These are phyloP conservation scores for Mesorhabditis spiculigera DNA, from an alignment of 2,888 invertebrate species.

Conservation along the genomic window DNA sequence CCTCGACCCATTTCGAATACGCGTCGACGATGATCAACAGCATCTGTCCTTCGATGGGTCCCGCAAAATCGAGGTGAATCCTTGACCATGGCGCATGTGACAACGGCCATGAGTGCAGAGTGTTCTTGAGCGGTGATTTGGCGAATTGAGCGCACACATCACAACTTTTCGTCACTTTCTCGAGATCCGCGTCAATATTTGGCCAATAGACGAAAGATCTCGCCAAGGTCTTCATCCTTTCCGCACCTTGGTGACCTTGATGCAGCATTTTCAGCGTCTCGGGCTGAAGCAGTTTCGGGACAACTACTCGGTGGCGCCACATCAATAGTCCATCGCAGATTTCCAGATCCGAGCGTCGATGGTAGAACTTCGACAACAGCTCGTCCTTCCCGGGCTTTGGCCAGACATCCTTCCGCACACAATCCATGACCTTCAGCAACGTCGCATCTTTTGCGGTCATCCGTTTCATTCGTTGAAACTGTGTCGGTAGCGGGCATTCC, in stretches of 20 bases:
- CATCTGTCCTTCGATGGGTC: conserved; percentile 53
- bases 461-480: conserved; percentile 6
- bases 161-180: conserved; percentile 30
- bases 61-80: conserved; percentile 61
- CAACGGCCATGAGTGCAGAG: conserved; percentile 47
- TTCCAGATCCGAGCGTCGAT: neutral
- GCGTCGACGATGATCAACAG: conserved; percentile 58
- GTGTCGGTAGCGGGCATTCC: neutral
- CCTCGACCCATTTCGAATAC: too few species aligned
- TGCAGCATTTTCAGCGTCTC: conserved; percentile 40
- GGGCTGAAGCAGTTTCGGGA: conserved; percentile 31
- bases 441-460: neutral
- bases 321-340: conserved; percentile 16
- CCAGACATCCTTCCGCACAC: conserved; percentile 9
- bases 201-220: conserved; percentile 52
- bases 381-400: neutral
- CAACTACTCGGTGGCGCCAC: conserved; percentile 35
- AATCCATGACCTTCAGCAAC: conserved; percentile 8
- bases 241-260: conserved; percentile 45
- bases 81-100: conserved; percentile 56
- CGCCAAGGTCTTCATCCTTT: conserved; percentile 48
- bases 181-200: conserved; percentile 32
- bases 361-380: conserved; percentile 6
- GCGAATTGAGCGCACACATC: conserved; percentile 24
- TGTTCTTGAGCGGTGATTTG: conserved; percentile 29